A percentile compares a stretch with the other conserved stretches of the same genome.
Evolutionary conservation across 2,888 invertebrate species (phyloP).

Genomic region (Steinernema hermaphroditum): DNA sequence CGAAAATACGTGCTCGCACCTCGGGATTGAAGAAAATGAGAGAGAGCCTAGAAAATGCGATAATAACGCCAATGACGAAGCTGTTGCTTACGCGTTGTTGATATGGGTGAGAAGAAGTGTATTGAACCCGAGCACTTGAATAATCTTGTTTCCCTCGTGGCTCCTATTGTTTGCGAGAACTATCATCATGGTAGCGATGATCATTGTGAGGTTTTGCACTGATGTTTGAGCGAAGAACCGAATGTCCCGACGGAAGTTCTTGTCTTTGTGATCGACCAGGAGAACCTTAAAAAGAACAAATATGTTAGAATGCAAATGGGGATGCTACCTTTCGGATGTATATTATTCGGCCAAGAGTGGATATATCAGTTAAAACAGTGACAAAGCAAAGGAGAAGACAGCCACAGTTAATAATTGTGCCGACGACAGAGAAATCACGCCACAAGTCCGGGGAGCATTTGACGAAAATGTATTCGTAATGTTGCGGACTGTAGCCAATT

Average conservation of each 20-base stretch:
- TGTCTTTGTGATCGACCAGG: neutral
- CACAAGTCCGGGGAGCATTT: constrained; percentile 1
- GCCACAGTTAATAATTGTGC: neutral
- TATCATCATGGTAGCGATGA: neutral
- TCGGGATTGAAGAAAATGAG: constrained; percentile 19
- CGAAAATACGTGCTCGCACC: neutral
- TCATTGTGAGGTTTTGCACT: constrained; percentile 19
- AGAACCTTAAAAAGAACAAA: neutral
- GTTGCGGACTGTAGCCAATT: constrained; percentile 17
- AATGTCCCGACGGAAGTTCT: constrained; percentile 11
- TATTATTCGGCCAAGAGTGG: neutral
- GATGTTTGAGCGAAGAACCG: constrained; percentile 19
- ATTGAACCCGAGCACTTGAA: constrained; percentile 5
- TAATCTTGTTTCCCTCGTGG: neutral
- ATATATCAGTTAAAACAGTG: neutral
- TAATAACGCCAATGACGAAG: neutral
- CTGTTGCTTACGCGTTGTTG: constrained; percentile 9
- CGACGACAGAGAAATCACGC: constrained; percentile 5
- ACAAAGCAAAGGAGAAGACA: neutral
- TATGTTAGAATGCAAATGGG: no score
- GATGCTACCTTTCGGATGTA: neutral
- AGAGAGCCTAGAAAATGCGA: constrained; percentile 2
- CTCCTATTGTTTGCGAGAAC: constrained; percentile 12
- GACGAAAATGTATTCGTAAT: constrained; percentile 19
- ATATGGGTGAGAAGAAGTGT: constrained; percentile 15